These are phyloP conservation scores for Eretmocerus hayati DNA, from an alignment of 2,888 invertebrate genomes.

Conservation along the genomic window DNA sequence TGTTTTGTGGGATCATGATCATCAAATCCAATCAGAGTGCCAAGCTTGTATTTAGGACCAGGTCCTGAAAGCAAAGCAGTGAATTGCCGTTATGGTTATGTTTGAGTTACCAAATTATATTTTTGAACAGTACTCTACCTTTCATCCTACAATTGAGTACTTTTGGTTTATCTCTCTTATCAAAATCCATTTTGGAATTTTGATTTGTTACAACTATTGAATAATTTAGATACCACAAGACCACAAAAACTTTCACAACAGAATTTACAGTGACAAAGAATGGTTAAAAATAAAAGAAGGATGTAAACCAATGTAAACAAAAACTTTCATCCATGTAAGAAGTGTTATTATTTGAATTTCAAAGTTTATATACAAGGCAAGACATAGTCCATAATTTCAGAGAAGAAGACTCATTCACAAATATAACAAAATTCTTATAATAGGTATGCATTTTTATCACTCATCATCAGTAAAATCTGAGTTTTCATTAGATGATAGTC, in stretches of 20 bases:
- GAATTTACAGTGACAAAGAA: slow-evolving; percentile 12
- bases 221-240: background rate
- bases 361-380: background rate
- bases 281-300: slow-evolving; percentile 11
- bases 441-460: background rate
- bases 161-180: slow-evolving; percentile 23
- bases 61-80: no score
- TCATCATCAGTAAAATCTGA: slow-evolving; percentile 17
- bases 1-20: slow-evolving; percentile 57
- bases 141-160: slow-evolving; percentile 23
- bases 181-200: slow-evolving; percentile 14
- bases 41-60: slow-evolving; percentile 60
- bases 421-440: background rate
- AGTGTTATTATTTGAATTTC: background rate
- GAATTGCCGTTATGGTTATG: no score
- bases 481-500: slow-evolving; percentile 1
- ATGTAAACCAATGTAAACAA: slow-evolving; percentile 4
- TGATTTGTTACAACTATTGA: slow-evolving; percentile 3
- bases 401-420: no score
- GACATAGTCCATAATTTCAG: no score
- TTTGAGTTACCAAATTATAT: no score
- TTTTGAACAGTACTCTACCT: slow-evolving; percentile 25
- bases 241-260: background rate
- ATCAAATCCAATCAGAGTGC: slow-evolving; percentile 55
- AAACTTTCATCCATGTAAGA: slow-evolving; percentile 16